A percentile compares a stretch with the other conserved stretches of the same genome.
Conservation (phyloP, 2,888 invertebrate species). For the Andrena trimmerana region DNA sequence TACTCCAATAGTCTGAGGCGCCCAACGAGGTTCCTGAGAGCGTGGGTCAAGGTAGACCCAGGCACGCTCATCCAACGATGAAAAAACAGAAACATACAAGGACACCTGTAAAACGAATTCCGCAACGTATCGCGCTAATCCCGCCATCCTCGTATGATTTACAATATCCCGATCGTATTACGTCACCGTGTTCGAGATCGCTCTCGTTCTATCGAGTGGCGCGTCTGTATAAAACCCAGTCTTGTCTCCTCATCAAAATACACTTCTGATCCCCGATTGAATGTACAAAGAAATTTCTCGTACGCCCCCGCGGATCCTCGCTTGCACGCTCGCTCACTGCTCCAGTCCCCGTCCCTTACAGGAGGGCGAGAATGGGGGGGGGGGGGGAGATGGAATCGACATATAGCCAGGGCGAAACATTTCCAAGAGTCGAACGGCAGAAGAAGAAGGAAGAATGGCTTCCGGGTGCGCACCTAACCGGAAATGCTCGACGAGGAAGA, state of each 20-base stretch:
- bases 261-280: constrained; percentile 60
- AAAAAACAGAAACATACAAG: neutral
- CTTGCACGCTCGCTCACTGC: constrained; percentile 6
- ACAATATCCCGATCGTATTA: constrained; percentile 1
- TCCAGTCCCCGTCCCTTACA: neutral
- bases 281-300: constrained; percentile 58
- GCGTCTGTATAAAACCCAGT: constrained; percentile 40
- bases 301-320: constrained; percentile 38
- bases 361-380: neutral
- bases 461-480: constrained; percentile 75
- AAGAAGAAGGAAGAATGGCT: constrained; percentile 66
- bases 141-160: neutral
- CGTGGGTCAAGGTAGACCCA: neutral
- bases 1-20: no score
- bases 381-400: constrained; percentile 55
- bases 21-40: neutral
- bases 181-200: constrained; percentile 25
- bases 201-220: neutral
- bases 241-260: constrained; percentile 62
- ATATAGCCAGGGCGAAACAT: constrained; percentile 51
- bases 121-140: neutral
- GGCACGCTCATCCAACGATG: neutral
- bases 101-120: neutral
- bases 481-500: constrained; percentile 76
- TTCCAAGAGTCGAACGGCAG: constrained; percentile 54